Percentiles rank a stretch among this genome's conserved stretches.
These are phyloP conservation scores for Urophycis tenuis DNA, from an alignment of 2,797 vertebrate species.

Conservation along the genomic window DNA sequence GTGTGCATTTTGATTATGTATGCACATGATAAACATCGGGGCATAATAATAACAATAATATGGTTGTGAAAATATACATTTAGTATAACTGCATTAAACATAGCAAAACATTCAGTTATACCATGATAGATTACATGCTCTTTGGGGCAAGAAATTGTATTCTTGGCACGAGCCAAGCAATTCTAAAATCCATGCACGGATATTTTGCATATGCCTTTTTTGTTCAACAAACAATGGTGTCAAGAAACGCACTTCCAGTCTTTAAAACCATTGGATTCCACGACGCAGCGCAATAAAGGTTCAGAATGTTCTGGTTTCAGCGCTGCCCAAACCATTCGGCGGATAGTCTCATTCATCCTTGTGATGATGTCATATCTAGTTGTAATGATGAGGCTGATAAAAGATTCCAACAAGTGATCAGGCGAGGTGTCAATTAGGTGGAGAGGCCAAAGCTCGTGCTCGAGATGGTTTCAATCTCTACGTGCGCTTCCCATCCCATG, in stretches of 20 bases:
- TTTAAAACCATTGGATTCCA: background rate
- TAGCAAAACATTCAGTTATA: background rate
- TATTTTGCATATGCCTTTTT: background rate
- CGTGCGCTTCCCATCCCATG: too few species aligned
- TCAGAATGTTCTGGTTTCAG: background rate
- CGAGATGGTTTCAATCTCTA: too few species aligned
- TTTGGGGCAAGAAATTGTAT: background rate
- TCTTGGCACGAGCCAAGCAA: background rate
- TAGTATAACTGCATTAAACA: background rate
- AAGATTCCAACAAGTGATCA: slow-evolving; percentile 10
- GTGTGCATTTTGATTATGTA: background rate
- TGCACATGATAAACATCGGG: background rate
- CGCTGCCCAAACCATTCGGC: background rate
- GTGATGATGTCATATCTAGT: background rate
- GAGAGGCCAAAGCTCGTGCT: slow-evolving; percentile 12
- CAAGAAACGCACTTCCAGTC: background rate
- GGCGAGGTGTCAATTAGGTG: slow-evolving; percentile 40
- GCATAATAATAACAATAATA: background rate
- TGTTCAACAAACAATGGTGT: background rate
- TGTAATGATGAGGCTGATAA: slow-evolving; percentile 15
- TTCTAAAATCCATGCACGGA: slow-evolving; percentile 9
- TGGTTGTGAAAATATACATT: background rate
- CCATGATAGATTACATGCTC: background rate
- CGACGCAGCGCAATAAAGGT: background rate
- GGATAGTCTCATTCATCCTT: background rate